A percentile compares a stretch with the other conserved stretches of the same genome.
phyloP scores from a whole-genome alignment of 2,888 invertebrate species.

The Nomada hirtipes region DNA sequence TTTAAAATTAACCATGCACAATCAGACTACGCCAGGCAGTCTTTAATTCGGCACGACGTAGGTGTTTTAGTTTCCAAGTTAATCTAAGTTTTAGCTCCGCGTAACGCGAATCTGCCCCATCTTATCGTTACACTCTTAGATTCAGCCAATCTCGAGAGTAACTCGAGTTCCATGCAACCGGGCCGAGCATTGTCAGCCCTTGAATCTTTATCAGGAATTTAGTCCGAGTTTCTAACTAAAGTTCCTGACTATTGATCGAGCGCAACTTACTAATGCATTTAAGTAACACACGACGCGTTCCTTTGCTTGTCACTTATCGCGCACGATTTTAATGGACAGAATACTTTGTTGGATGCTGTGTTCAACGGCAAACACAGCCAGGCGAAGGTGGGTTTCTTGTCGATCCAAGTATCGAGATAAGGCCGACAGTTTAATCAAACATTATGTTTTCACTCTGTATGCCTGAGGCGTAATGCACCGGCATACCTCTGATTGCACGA shows the following conservation, averaged over 20 bases:
- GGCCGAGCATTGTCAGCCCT: slow-evolving; percentile 1
- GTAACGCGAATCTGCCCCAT: slow-evolving; percentile 16
- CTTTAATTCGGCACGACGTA: not conserved
- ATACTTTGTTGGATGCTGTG: slow-evolving; percentile 29
- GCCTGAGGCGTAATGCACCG: not conserved
- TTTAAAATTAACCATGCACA: not conserved
- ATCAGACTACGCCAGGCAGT: not conserved
- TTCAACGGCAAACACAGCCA: slow-evolving; percentile 31
- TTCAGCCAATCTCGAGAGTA: slow-evolving; percentile 15
- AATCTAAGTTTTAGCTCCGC: slow-evolving; percentile 23
- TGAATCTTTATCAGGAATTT: not conserved
- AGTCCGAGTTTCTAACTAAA: not conserved
- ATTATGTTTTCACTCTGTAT: slow-evolving; percentile 49
- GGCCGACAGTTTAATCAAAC: slow-evolving; percentile 60
- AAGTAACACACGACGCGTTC: not conserved
- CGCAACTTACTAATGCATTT: not conserved
- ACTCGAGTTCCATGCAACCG: slow-evolving; percentile 12
- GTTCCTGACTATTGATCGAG: slow-evolving; percentile 14
- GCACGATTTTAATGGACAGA: slow-evolving; percentile 43
- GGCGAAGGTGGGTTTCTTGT: slow-evolving; percentile 19
- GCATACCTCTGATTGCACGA: slow-evolving; percentile 46
- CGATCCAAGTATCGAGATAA: slow-evolving; percentile 46
- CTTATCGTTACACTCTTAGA: slow-evolving; percentile 16
- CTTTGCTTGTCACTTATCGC: not conserved
- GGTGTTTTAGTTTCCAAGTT: slow-evolving; percentile 6